phyloP scores from a whole-genome alignment of 1,140 invertebrate genomes.

The Solenopsis fugax region DNA sequence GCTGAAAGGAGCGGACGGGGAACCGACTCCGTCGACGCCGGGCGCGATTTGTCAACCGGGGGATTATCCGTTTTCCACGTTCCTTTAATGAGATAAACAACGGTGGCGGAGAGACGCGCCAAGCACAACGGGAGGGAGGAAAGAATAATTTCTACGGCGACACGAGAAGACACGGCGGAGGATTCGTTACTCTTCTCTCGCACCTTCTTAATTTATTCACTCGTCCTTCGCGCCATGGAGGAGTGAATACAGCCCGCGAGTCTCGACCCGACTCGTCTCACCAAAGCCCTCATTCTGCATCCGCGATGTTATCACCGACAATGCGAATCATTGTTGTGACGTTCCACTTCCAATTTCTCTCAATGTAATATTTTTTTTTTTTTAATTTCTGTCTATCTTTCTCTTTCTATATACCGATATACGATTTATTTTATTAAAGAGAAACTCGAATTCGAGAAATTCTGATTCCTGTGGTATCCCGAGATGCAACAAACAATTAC shows the following conservation, averaged over 20 bases:
- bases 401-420: neutral
- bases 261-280: no score
- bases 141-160: conserved; percentile 42
- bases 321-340: neutral
- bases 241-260: conserved; percentile 2
- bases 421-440: neutral
- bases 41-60: conserved; percentile 63
- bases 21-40: conserved; percentile 39
- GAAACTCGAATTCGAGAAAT: neutral
- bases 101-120: conserved; percentile 43
- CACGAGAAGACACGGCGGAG: conserved; percentile 31
- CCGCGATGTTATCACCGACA: conserved; percentile 12
- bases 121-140: conserved; percentile 6
- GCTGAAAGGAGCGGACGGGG: conserved; percentile 44
- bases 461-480: neutral
- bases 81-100: conserved; percentile 73
- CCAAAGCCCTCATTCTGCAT: neutral
- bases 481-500: conserved; percentile 7
- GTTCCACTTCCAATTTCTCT: neutral
- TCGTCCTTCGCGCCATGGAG: neutral
- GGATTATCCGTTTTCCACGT: conserved; percentile 71
- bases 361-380: neutral
- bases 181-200: conserved; percentile 58
- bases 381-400: neutral
- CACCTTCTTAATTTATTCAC: conserved; percentile 41